phyloP scores from a whole-genome alignment of 2,888 invertebrate genomes.

The Zelleria hepariella region DNA sequence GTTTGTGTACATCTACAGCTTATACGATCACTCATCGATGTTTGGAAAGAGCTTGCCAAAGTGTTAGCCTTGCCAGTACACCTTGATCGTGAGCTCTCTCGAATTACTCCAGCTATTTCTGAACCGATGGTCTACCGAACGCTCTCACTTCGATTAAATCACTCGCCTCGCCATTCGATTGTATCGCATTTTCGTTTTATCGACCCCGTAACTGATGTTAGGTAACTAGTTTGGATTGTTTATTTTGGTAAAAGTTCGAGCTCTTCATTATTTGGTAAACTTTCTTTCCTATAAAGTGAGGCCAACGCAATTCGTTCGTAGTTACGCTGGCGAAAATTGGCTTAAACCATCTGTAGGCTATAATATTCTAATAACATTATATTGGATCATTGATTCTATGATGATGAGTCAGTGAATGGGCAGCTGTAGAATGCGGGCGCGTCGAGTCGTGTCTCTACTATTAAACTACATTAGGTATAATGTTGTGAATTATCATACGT shows the following conservation, averaged over 20 bases:
- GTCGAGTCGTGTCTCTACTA: neutral
- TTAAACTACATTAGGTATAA: neutral
- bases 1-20: neutral
- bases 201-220: neutral
- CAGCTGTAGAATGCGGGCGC: constrained; percentile 4
- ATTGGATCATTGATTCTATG: neutral
- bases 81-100: constrained; percentile 27
- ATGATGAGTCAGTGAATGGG: neutral
- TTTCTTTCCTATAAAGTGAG: neutral
- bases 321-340: neutral
- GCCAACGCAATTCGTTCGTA: neutral
- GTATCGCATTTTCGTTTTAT: neutral
- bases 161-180: neutral
- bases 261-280: neutral
- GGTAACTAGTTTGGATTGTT: neutral
- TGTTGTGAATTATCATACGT: neutral
- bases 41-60: constrained; percentile 24
- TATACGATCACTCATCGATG: neutral
- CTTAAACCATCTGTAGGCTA: neutral
- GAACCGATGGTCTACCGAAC: constrained; percentile 6
- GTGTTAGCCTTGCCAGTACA: constrained; percentile 20
- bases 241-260: neutral
- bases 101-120: constrained; percentile 10
- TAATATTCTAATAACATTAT: neutral
- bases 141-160: constrained; percentile 1